Conservation (phyloP, 2,113 vertebrate species). For the Notarius lentiginosus region DNA sequence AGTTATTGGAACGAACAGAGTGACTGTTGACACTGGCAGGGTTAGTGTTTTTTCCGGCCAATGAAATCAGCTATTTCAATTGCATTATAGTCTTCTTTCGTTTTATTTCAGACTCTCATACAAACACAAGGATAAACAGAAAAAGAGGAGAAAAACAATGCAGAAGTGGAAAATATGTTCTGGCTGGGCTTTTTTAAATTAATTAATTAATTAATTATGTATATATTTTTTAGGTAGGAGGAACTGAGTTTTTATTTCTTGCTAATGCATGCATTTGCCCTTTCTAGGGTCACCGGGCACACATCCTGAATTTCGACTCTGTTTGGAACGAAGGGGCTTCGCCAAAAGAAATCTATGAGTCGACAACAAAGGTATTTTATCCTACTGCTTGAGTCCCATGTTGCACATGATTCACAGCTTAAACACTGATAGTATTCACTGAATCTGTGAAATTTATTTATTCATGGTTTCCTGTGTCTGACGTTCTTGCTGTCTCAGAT, state of each 20-base stretch:
- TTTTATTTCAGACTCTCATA: not conserved
- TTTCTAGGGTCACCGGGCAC: conserved; percentile 55
- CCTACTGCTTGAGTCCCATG: not conserved
- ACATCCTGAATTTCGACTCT: conserved; percentile 56
- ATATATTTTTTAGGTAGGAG: not conserved
- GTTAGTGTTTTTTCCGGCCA: conserved; percentile 43
- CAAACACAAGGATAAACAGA: not conserved
- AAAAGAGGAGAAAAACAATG: not conserved
- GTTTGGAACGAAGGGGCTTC: conserved; percentile 58
- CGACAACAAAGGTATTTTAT: conserved; percentile 56
- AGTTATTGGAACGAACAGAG: conserved; percentile 49
- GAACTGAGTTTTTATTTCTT: not conserved
- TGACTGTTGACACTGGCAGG: conserved; percentile 56
- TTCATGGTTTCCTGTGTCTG: not conserved
- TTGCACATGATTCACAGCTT: not conserved
- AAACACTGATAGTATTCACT: not conserved
- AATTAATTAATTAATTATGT: no score
- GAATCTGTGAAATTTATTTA: not conserved
- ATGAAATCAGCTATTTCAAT: conserved; percentile 22
- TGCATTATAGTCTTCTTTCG: conserved; percentile 17
- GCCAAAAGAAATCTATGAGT: conserved; percentile 59
- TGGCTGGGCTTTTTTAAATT: not conserved
- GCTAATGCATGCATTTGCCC: not conserved
- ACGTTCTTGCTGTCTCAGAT: not conserved
- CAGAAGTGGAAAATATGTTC: not conserved